Base-by-base conservation (phyloP, 2,797 vertebrate genomes). In the Thamnophis elegans region DNA sequence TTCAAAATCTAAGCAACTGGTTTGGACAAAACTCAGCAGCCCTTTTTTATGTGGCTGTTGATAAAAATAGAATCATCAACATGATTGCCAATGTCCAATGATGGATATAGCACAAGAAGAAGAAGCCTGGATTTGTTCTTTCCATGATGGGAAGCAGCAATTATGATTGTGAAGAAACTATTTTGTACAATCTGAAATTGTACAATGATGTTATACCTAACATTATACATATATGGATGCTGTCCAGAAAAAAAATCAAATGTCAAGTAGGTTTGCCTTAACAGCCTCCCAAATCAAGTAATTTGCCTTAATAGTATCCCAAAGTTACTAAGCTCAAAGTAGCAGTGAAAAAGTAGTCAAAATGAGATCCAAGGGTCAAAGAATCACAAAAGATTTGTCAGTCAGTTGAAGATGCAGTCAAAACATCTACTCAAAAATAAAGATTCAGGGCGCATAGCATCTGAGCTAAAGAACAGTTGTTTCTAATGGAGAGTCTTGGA, bases 71-170 rank as follows among this genome's bases (percentile, higher is more conserved):
- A 18, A 22, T 58, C 56, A 7, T 16, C 56, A 58, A 58, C 56
- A 58, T 58, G 56, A 58, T 58, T 1, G 56, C 18, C 56, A 58
- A 58, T 58, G 56, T 58, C 18, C 56, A 1, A 58, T 2, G 56
- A 58, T 22, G 18, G 18, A 58, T 58, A 58, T 1, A 16, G 5
- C 56, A 20, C 56, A 58, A 58, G 18, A 58, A 18, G 55, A 18
- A 58, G 56, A 7, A 58, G 68, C 26, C 13, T 56, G 90, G 95
- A 95, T 93, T 96, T 94, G 3, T 25, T 55, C 13, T 16, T 87
- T 65, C 22, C 25, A 51, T 56, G 60, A 36, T 68, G 53, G 32
- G 18, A 78, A 20, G 32, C 32, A 78, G 32, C 42, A 20, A 73
- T 16, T 73, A 26, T 65, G 68, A 78, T 78, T 73, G 65, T 36